phyloP scores from a whole-genome alignment of 2,113 vertebrate genomes.

The Delphinapterus leucas region DNA sequence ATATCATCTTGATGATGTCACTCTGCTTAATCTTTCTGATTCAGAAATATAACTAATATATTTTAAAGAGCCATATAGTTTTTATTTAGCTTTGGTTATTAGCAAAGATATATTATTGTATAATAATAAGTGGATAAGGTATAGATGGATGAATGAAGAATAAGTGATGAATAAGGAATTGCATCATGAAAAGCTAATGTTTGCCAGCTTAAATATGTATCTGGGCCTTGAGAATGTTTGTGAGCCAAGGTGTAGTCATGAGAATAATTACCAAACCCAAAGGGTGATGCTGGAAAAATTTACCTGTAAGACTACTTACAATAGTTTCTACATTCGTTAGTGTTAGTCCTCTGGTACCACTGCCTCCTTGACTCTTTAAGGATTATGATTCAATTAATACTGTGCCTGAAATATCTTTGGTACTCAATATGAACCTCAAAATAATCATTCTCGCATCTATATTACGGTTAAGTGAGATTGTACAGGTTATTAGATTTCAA shows the following conservation, averaged over 20 bases:
- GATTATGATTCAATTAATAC: neutral
- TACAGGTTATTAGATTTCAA: neutral
- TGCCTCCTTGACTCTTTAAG: neutral
- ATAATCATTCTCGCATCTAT: neutral
- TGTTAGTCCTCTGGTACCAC: neutral
- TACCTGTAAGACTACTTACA: neutral
- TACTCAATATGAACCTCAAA: neutral
- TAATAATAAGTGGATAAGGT: neutral
- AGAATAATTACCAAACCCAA: neutral
- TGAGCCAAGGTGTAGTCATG: neutral
- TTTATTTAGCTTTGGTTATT: neutral
- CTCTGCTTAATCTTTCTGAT: neutral
- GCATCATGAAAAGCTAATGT: neutral
- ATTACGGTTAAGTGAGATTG: neutral
- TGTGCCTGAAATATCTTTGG: neutral
- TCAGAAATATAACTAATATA: neutral
- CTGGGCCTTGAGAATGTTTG: neutral
- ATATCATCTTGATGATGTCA: neutral
- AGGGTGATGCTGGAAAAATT: neutral
- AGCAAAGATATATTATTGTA: neutral
- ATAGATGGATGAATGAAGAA: neutral
- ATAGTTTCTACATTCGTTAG: neutral
- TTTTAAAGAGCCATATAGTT: neutral
- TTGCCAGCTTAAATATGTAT: neutral
- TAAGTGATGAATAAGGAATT: constrained; percentile 16